Evolutionary conservation across 2,888 invertebrate genomes (phyloP).

Genomic region (Hartigia nigra): DNA sequence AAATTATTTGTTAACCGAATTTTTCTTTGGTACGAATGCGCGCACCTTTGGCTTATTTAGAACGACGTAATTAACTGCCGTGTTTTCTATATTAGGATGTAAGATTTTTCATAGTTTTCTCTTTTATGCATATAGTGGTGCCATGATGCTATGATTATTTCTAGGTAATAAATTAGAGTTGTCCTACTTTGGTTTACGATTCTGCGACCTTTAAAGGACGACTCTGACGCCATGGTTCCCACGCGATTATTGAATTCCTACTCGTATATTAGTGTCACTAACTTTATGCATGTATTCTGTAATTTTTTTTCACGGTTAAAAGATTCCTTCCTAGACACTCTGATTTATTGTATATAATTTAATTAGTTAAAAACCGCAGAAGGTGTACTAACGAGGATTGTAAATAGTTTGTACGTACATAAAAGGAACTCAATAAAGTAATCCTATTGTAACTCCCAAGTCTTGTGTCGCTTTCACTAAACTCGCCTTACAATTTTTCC

Average conservation of each 20-base stretch:
- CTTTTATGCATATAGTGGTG: background rate
- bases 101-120: background rate
- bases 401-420: background rate
- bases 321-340: background rate
- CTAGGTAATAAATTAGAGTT: background rate
- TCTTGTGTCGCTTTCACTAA: background rate
- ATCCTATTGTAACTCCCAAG: background rate
- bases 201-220: slow-evolving; percentile 40
- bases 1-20: background rate
- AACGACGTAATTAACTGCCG: background rate
- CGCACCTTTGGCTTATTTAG: background rate
- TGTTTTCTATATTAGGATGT: background rate
- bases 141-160: background rate
- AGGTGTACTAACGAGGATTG: background rate
- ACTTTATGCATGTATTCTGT: background rate
- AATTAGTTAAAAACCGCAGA: background rate
- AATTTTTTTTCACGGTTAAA: background rate
- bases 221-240: background rate
- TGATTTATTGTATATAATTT: background rate
- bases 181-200: background rate
- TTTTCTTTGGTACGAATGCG: background rate
- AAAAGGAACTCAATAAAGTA: background rate
- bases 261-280: background rate
- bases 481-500: background rate
- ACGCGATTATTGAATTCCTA: background rate